phyloP scores from a whole-genome alignment of 2,888 invertebrate genomes.

The Cyclophora albipunctata region DNA sequence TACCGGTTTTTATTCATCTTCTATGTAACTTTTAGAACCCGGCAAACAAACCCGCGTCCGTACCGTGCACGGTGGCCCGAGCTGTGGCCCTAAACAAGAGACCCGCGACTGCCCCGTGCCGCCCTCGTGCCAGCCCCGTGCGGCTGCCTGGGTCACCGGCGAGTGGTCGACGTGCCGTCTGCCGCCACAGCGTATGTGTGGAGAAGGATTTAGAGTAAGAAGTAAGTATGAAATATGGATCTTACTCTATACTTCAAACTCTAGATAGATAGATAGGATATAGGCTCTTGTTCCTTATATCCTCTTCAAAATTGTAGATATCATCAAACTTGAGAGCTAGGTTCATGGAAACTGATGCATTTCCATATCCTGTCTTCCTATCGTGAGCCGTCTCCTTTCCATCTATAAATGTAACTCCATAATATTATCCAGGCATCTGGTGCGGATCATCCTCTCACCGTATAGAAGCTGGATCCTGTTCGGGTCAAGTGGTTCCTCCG shows the following conservation, averaged over 20 bases:
- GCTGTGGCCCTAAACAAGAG: slow-evolving; percentile 70
- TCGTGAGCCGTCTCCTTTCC: too few species aligned
- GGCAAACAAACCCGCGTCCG: slow-evolving; percentile 70
- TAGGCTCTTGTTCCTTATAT: not conserved
- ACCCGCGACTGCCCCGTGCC: slow-evolving; percentile 65
- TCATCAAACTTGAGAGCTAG: too few species aligned
- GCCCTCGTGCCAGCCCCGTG: slow-evolving; percentile 46
- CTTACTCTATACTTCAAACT: not conserved
- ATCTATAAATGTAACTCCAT: too few species aligned
- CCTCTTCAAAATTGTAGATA: too few species aligned
- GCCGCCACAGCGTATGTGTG: slow-evolving; percentile 62
- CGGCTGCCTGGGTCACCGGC: slow-evolving; percentile 64
- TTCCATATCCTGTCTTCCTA: too few species aligned
- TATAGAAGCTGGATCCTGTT: slow-evolving; percentile 59
- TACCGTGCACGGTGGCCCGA: slow-evolving; percentile 66
- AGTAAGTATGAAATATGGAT: slow-evolving; percentile 38
- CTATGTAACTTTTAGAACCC: slow-evolving; percentile 35
- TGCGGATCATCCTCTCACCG: slow-evolving; percentile 60
- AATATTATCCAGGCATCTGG: slow-evolving; percentile 48
- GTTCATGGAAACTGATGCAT: too few species aligned
- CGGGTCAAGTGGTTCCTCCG: slow-evolving; percentile 55
- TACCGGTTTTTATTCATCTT: too few species aligned
- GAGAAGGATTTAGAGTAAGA: slow-evolving; percentile 65
- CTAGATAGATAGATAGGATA: not conserved
- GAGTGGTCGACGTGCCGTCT: slow-evolving; percentile 72